These are phyloP conservation scores for Cactoblastis cactorum DNA, from an alignment of 2,888 invertebrate genomes.

Conservation along the genomic window DNA sequence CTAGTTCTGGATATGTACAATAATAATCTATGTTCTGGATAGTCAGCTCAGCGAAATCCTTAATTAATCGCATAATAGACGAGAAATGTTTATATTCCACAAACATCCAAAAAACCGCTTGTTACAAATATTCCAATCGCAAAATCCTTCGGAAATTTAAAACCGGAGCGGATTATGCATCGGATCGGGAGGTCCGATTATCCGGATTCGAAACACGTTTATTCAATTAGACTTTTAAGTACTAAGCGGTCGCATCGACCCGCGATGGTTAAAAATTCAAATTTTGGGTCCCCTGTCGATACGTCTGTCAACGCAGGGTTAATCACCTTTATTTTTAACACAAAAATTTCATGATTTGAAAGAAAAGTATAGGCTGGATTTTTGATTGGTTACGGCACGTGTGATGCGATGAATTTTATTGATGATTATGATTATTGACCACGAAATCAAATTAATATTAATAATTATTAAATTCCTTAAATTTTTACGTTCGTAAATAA, in stretches of 20 bases:
- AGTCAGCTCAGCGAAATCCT: neutral
- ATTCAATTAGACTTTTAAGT: slow-evolving; percentile 63
- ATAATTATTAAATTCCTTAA: no score
- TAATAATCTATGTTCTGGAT: neutral
- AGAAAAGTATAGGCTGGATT: neutral
- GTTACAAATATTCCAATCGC: slow-evolving; percentile 11
- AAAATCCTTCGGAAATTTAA: slow-evolving; percentile 9
- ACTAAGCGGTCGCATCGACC: slow-evolving; percentile 39
- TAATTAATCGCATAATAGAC: neutral
- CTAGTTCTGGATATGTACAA: no score
- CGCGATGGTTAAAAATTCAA: slow-evolving; percentile 31
- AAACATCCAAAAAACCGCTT: slow-evolving; percentile 6
- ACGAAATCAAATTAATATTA: no score
- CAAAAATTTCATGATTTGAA: neutral
- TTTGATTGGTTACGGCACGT: no score
- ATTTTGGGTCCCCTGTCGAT: slow-evolving; percentile 13
- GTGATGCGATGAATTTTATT: no score
- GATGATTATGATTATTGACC: no score
- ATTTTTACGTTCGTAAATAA: no score
- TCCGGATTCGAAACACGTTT: slow-evolving; percentile 56
- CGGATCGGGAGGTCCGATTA: slow-evolving; percentile 44
- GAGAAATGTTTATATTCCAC: slow-evolving; percentile 3
- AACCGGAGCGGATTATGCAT: slow-evolving; percentile 7
- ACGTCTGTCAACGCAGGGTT: neutral
- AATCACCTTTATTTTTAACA: neutral